These are phyloP conservation scores for Neomorphus geoffroyi DNA, from an alignment of 2,797 vertebrate genomes.

Conservation along the genomic window DNA sequence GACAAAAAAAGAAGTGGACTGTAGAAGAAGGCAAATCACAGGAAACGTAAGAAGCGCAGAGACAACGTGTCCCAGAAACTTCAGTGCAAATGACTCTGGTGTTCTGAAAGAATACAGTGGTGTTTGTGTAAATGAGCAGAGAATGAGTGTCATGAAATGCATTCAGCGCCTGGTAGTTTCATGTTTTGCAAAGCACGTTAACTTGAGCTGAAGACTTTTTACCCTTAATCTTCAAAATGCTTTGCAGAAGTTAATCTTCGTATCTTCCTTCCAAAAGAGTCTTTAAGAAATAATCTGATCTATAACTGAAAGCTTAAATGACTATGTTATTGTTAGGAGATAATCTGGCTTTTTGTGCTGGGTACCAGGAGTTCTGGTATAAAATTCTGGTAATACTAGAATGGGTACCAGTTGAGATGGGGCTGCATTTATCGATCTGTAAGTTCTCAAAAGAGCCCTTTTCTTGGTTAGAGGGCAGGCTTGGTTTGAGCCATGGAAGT, in stretches of 20 bases:
- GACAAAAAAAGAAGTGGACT: not conserved
- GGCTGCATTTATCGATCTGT: not conserved
- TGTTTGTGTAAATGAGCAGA: not conserved
- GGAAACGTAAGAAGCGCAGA: not conserved
- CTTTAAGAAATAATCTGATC: not conserved
- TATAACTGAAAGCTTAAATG: not conserved
- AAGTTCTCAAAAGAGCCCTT: not conserved
- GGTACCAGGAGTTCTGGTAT: not conserved
- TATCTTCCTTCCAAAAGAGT: not conserved
- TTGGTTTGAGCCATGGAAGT: not conserved
- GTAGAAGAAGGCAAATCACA: not conserved
- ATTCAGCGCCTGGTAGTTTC: not conserved
- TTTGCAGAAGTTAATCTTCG: conserved; percentile 21
- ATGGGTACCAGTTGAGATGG: not conserved
- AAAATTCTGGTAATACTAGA: not conserved
- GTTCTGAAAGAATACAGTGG: not conserved
- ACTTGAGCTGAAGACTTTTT: conserved; percentile 9
- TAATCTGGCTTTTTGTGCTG: not conserved
- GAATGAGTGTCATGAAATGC: not conserved
- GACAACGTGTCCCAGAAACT: not conserved
- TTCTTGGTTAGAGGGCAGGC: not conserved
- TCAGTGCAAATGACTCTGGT: not conserved
- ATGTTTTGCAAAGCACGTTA: conserved; percentile 11
- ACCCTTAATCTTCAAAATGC: not conserved
- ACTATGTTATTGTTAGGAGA: not conserved